Evolutionary conservation across 2,888 invertebrate species (phyloP).

Genomic region (Incurvaria masculella): DNA sequence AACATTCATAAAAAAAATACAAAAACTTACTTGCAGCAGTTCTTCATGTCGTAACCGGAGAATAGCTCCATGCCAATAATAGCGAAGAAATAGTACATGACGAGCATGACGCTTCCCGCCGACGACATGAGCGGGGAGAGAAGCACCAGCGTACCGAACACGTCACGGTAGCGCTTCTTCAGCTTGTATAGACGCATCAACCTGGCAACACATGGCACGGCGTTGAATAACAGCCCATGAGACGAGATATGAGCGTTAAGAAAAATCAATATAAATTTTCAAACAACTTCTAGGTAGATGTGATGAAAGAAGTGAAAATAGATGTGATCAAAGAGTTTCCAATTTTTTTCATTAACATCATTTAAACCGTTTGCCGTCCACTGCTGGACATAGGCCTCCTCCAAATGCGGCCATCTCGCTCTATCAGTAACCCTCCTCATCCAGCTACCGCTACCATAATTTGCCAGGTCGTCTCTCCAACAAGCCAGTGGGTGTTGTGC

Average conservation of each 20-base stretch:
- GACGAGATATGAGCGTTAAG: not conserved
- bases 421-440: too few species aligned
- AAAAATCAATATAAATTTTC: not conserved
- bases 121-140: constrained; percentile 81
- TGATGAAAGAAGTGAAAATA: not conserved
- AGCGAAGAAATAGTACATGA: constrained; percentile 86
- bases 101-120: constrained; percentile 77
- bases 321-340: not conserved
- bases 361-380: too few species aligned
- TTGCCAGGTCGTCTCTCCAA: too few species aligned
- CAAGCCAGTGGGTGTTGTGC: too few species aligned
- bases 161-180: constrained; percentile 78
- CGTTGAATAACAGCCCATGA: not conserved
- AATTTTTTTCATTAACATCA: not conserved
- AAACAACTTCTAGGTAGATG: not conserved
- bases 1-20: too few species aligned
- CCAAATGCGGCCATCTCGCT: too few species aligned
- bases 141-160: constrained; percentile 78
- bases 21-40: constrained; percentile 82
- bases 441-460: too few species aligned
- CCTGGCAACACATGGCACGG: constrained; percentile 24
- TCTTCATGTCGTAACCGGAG: constrained; percentile 66
- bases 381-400: too few species aligned
- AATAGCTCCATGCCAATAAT: constrained; percentile 90
- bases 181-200: constrained; percentile 71